phyloP scores from a whole-genome alignment of 2,113 vertebrate species.

The Malurus cyaneus region DNA sequence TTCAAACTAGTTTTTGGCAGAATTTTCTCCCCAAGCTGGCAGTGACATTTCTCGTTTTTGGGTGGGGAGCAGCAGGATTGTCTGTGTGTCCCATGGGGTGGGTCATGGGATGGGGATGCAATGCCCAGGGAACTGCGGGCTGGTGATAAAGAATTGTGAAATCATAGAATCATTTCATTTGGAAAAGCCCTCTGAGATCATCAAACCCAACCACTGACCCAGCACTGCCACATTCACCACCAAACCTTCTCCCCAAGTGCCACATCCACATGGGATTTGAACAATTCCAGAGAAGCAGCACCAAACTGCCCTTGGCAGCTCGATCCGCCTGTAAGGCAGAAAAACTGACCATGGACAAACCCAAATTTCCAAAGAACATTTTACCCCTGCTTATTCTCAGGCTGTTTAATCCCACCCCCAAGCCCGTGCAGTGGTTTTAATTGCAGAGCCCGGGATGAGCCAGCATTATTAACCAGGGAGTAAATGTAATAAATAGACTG shows the following conservation, averaged over 20 bases:
- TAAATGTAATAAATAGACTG: slow-evolving; percentile 80
- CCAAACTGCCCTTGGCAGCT: fast-evolving
- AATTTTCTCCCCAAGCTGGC: not conserved
- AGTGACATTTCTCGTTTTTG: not conserved
- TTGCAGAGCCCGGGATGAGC: slow-evolving; percentile 40
- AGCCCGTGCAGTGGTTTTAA: slow-evolving; percentile 44
- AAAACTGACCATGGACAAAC: not conserved
- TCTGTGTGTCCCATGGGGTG: fast-evolving
- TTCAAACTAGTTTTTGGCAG: not conserved
- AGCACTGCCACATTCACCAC: not conserved
- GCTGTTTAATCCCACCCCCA: not conserved
- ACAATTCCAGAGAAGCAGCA: not conserved
- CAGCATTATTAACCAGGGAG: slow-evolving; percentile 64
- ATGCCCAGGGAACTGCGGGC: not conserved
- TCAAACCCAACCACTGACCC: fast-evolving
- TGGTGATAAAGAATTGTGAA: fast-evolving
- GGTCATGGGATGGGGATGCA: fast-evolving
- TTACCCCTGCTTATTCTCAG: not conserved
- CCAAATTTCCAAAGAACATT: fast-evolving
- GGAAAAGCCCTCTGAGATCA: not conserved
- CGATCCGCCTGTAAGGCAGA: not conserved
- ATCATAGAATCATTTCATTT: not conserved
- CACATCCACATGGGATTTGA: fast-evolving
- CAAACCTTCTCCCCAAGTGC: not conserved
- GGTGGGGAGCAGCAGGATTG: not conserved